phyloP scores from a whole-genome alignment of 2,113 vertebrate genomes.

The Aegotheles bennettii region DNA sequence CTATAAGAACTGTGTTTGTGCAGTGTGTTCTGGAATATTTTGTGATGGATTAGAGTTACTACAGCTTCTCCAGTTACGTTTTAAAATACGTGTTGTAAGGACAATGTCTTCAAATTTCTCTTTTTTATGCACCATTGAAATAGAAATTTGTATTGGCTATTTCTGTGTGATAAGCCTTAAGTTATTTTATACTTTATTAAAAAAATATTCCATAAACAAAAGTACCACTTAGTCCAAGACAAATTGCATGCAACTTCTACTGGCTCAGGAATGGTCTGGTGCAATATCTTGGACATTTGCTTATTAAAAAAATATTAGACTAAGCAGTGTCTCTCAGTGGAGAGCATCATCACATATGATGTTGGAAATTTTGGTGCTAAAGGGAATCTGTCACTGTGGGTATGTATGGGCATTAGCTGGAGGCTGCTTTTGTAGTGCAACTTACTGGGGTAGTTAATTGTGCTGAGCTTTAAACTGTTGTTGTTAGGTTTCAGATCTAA shows the following conservation, averaged over 20 bases:
- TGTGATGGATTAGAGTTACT: background rate
- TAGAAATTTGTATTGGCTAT: background rate
- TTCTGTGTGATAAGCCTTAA: background rate
- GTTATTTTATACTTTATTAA: background rate
- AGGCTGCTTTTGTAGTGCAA: background rate
- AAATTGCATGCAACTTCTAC: background rate
- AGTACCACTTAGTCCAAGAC: background rate
- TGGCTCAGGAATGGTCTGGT: background rate
- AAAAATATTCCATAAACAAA: background rate
- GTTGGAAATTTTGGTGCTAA: background rate
- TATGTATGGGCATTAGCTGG: background rate
- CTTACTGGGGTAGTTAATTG: background rate
- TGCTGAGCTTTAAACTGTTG: background rate
- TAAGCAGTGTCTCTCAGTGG: background rate
- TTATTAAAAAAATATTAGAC: background rate
- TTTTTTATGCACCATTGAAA: background rate
- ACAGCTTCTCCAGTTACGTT: background rate
- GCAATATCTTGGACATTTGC: background rate
- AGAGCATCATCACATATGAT: background rate
- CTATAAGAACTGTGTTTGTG: background rate
- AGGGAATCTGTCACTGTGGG: background rate
- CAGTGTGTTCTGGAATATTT: background rate
- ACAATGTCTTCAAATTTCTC: background rate
- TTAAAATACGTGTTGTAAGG: background rate
- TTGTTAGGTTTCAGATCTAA: background rate